Base-by-base conservation (phyloP, 2,888 invertebrate species). In the Blera fallax region DNA sequence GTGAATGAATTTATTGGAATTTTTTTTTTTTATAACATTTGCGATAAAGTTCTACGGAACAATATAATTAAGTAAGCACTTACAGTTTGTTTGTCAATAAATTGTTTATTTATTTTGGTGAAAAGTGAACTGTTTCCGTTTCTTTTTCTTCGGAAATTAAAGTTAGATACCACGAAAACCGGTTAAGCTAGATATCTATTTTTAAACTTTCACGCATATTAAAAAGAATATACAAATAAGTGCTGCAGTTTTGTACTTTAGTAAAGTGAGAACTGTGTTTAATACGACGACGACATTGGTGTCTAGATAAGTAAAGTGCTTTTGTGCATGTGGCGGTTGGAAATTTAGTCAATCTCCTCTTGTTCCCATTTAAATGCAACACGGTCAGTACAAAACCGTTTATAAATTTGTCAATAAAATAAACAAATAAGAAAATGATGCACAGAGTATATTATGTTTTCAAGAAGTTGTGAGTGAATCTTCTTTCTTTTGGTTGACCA, bases 171-270 rank as follows among this genome's bases (percentile, higher is more conserved):
- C 11, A 8, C 16, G 43, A 6, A 60, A 64, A 64, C 62, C 29
- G 45, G 45, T 64, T 64, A 18, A 11, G 2, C 56, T 34, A 56
- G 56, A 10, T 21, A 8, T 40, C 58, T 58, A 58, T 58, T 58
- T 58, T 58, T 37, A 40, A 14, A 58, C n/a, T 1, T n/a, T 5
- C 34, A 6, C 6, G 32, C 32, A 11, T 5, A 40, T 29, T 18
- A 14, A 1, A 2, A 10, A 1, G 14, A 27, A 5, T 54, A 52
- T 6, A 21, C 56, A 58, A 21, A 56, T 3, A 3, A 10, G 54
- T 16, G 10, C 8, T 56, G 27, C 54, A 21, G 21, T 3, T 48
- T 48, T 48, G 10, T 11, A 48, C 11, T 18, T 45, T 11, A 16
- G 43, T 16, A 16, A 7, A 16, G 5, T 43, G 14, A 10, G 8